Base-by-base conservation (phyloP, 2,113 vertebrate species). In the Anser brachyrhynchus region DNA sequence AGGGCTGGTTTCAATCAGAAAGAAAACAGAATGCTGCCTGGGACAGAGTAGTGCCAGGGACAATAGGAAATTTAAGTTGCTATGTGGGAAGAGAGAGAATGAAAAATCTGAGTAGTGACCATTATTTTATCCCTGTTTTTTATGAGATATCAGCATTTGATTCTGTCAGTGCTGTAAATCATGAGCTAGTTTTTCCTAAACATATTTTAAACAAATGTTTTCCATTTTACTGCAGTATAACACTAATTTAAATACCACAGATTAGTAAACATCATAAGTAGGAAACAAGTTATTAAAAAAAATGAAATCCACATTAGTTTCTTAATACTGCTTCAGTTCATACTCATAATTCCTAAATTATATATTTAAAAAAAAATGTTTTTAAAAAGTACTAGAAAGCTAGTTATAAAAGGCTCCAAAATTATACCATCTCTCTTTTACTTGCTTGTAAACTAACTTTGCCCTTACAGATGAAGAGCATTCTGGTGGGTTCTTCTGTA, bases 381-480 rank as follows among this genome's bases (percentile, higher is more conserved):
- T 57, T 44, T 1, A 15, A 46, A 46, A 71, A 55, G 59, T 71
- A 12, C 4, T 51, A 17, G 71, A 55, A 72, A 22, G 9, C 2
- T 37, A 29, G 1, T 58, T 79, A 51, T 1, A 29, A 61, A 74
- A 23, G 2, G 7, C 17, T 82, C 84, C 13, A 72, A 62, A 84
- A 72, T 33, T 59, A 17, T 39, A 29, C 5, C 5, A 39, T 5
- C 11, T 39, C 9, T 44, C 22, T 1, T 57, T 84, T 35, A 64
- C 7, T 55, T 11, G 51, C 8, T 51, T 11, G 1, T n/a, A 14
- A 31, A 57, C 31, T 59, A 49, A 35, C 10, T 78, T 71, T 41
- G 11, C 17, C 13, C 3, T 0, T 73, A 26, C 6, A 69, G 41
- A 65, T 64, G 59, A 81, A 26, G 3, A 62, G 2, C 0, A 0